These are phyloP conservation scores for Micromys minutus DNA, from an alignment of 2,113 vertebrate genomes.

Conservation along the genomic window DNA sequence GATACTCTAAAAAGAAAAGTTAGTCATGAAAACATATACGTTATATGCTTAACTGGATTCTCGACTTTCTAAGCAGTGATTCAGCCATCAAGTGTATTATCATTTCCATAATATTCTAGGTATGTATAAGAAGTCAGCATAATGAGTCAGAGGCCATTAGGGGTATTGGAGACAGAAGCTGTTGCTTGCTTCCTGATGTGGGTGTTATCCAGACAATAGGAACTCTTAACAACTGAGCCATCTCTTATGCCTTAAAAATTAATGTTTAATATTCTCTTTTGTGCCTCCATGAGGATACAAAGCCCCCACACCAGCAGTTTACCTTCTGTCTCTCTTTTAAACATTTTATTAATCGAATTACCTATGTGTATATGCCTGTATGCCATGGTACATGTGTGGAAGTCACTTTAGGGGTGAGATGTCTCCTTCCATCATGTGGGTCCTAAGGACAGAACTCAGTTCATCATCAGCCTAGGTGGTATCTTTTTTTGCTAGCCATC, in stretches of 20 bases:
- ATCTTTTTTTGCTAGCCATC: background rate
- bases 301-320: background rate
- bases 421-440: background rate
- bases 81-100: background rate
- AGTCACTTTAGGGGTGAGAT: too few species aligned
- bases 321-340: background rate
- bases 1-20: background rate
- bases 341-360: background rate
- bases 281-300: too few species aligned
- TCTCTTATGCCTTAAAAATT: background rate
- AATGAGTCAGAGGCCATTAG: background rate
- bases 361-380: too few species aligned
- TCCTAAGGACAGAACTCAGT: background rate
- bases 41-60: background rate
- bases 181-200: too few species aligned
- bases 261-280: background rate
- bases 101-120: background rate
- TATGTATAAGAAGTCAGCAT: background rate
- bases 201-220: too few species aligned
- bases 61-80: constrained; percentile 26
- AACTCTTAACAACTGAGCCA: background rate
- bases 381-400: background rate
- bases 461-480: background rate
- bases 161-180: background rate
- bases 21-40: background rate